Evolutionary conservation across 2,888 invertebrate species (phyloP), one percentile per base, ranked within the genome.

Genomic region (Metallyticus violacea): DNA sequence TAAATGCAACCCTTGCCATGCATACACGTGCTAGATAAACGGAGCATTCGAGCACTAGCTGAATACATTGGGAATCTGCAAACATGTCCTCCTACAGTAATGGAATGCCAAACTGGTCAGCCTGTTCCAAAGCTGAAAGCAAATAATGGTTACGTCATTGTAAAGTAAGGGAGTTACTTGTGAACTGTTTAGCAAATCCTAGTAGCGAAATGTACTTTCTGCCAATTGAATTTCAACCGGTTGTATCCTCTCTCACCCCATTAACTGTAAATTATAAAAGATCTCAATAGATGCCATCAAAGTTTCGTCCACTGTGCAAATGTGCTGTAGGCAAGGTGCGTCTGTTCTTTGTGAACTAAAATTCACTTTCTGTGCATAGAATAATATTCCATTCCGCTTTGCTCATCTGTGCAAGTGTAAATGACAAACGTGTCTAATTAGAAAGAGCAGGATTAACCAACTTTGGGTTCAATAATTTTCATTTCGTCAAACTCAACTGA

Each of bases 81-180:
- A 62, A 62, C 40, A 62, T 62, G 40, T 62, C 40, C 40, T 62
- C 22, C 3, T 22, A 15, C 40, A 22, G 40, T 62, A 62, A 62
- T 62, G 40, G 40, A 62, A 62, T 62, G 40, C 40, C 40, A 62
- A 62, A 62, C 40, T 4, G 40, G 40, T 4, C 40, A 62, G 22
- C 9, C 40, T 4, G 40, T 9, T 4, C 15, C 40, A 62, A 22
- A 62, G 40, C 15, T 22, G 29, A 81, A 30, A 28, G 30, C 81
- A 30, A 81, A 85, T 81, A 85, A 81, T 80, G n/a, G 83, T 77
- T 77, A 7, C 76, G 29, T 77, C 77, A 85, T 79, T 85, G 26
- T 81, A 85, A 81, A 79, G 78, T 77, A 26, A 30, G 78, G 26
- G 26, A 40, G 79, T 22, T 26, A 27, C 29, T 79, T 40, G 28